Conservation (phyloP, 2,888 invertebrate genomes). For the Spilosoma lubricipeda region DNA sequence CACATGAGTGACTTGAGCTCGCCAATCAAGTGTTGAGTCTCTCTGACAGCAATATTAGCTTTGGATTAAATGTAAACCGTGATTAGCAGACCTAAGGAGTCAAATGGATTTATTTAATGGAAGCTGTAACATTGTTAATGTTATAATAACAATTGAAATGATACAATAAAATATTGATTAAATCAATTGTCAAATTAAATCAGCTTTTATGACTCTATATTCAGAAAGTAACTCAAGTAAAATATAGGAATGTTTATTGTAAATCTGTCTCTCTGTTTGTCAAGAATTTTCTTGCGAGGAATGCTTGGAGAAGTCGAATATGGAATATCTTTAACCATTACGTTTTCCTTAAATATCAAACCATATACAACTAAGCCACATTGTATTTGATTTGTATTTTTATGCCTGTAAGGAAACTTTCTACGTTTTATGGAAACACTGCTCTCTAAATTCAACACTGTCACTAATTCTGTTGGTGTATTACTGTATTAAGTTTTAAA, state of each 20-base stretch:
- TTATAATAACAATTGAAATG: not conserved
- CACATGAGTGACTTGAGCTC: too few species aligned
- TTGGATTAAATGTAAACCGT: not conserved
- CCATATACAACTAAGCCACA: too few species aligned
- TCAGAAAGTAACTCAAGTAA: not conserved
- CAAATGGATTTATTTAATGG: not conserved
- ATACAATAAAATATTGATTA: not conserved
- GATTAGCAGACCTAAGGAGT: not conserved
- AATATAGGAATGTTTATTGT: not conserved
- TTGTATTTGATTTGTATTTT: too few species aligned
- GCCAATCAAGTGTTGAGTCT: too few species aligned
- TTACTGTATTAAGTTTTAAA: too few species aligned
- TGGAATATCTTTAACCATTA: too few species aligned
- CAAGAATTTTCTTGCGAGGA: too few species aligned
- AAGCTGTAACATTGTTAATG: not conserved
- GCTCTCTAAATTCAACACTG: too few species aligned
- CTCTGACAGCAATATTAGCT: not conserved
- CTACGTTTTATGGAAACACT: not conserved
- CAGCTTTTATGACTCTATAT: not conserved
- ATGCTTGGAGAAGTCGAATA: too few species aligned
- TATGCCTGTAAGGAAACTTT: too few species aligned
- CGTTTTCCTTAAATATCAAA: too few species aligned
- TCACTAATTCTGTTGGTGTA: too few species aligned
- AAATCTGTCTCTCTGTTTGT: not conserved
- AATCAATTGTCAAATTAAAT: not conserved